Evolutionary conservation across 1,140 invertebrate genomes (phyloP).

Genomic region (Pachyrhynchus sulphureomaculatus): DNA sequence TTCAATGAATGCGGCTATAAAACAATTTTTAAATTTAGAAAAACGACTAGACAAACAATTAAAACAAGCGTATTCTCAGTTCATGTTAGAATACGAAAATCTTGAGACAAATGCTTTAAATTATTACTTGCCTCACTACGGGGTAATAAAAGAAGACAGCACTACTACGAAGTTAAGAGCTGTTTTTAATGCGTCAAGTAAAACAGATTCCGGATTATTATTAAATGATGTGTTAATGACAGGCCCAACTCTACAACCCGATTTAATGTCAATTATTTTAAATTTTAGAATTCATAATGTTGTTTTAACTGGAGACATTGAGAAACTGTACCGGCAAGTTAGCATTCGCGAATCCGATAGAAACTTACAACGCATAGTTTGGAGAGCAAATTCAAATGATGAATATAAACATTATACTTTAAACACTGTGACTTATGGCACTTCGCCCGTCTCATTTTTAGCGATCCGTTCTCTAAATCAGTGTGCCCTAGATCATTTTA

Average conservation of each 20-base stretch:
- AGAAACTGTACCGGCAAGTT: slow-evolving; percentile 51
- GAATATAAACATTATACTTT: slow-evolving; percentile 33
- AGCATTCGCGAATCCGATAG: slow-evolving; percentile 39
- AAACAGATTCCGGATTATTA: slow-evolving; percentile 32
- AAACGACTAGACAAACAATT: slow-evolving; percentile 17
- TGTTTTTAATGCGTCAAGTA: slow-evolving; percentile 50
- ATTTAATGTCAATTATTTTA: slow-evolving; percentile 50
- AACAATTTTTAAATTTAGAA: slow-evolving; percentile 24
- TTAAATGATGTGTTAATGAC: slow-evolving; percentile 43
- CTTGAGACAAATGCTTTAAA: slow-evolving; percentile 24
- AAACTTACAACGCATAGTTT: slow-evolving; percentile 48
- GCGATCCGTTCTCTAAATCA: slow-evolving; percentile 37
- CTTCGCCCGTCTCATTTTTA: slow-evolving; percentile 39
- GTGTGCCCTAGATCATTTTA: slow-evolving; percentile 26
- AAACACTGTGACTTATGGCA: slow-evolving; percentile 40
- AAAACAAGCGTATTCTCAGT: slow-evolving; percentile 15
- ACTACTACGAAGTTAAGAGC: slow-evolving; percentile 32
- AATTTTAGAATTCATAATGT: slow-evolving; percentile 49
- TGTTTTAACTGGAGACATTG: slow-evolving; percentile 50
- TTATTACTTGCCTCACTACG: slow-evolving; percentile 18
- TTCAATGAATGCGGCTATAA: slow-evolving; percentile 13
- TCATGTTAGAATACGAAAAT: slow-evolving; percentile 29
- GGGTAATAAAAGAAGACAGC: slow-evolving; percentile 13
- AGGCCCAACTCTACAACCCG: slow-evolving; percentile 45
- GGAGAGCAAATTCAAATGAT: slow-evolving; percentile 41